Conservation (phyloP, 2,113 vertebrate genomes). For the Urocitellus parryii region DNA sequence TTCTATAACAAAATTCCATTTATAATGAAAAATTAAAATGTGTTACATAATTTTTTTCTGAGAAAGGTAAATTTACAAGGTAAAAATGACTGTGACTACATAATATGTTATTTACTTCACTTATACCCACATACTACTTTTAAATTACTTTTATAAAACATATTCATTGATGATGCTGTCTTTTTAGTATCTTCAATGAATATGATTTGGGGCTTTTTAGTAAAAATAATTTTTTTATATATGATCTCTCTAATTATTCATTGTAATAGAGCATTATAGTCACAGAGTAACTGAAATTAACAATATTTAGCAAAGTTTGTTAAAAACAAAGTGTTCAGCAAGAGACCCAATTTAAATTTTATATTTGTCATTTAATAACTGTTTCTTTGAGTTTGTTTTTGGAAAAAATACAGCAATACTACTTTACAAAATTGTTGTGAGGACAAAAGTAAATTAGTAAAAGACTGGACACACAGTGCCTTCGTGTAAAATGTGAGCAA, state of each 20-base stretch:
- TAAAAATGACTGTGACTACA: not conserved
- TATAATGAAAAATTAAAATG: not conserved
- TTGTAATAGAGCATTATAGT: not conserved
- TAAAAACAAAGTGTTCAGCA: not conserved
- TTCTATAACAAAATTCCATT: not conserved
- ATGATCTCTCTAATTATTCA: not conserved
- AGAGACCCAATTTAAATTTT: not conserved
- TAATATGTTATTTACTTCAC: not conserved
- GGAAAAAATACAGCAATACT: not conserved
- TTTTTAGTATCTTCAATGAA: not conserved
- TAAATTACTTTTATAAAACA: not conserved
- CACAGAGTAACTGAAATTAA: not conserved
- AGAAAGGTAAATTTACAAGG: not conserved
- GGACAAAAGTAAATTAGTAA: not conserved
- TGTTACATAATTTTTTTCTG: not conserved
- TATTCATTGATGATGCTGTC: not conserved
- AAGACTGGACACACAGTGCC: not conserved
- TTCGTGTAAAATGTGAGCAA: not conserved
- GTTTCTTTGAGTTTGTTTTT: not conserved
- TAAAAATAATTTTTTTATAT: slow-evolving; percentile 13
- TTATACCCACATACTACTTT: not conserved
- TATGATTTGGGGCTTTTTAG: not conserved
- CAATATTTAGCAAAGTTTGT: not conserved
- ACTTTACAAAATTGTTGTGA: not conserved
- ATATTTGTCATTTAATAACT: not conserved